phyloP scores from a whole-genome alignment of 2,797 vertebrate genomes.

The Muscicapa striata region DNA sequence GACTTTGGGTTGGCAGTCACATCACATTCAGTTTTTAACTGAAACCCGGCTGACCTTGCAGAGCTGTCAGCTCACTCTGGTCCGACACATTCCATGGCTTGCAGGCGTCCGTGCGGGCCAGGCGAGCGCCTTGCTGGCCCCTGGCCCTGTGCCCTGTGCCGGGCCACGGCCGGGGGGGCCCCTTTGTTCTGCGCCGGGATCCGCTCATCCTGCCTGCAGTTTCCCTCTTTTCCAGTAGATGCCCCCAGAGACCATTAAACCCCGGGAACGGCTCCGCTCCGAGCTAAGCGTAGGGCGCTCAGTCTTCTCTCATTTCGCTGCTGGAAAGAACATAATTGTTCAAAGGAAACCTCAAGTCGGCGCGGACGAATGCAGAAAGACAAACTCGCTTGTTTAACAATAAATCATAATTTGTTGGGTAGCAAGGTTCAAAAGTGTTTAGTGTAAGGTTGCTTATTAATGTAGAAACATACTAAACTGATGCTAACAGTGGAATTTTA shows the following conservation, averaged over 20 bases:
- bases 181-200: background rate
- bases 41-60: fast-evolving
- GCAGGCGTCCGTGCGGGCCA: background rate
- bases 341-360: background rate
- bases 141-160: background rate
- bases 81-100: fast-evolving
- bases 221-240: conserved; percentile 86
- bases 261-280: background rate
- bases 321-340: background rate
- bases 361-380: background rate
- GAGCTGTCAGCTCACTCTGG: fast-evolving
- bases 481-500: background rate
- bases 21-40: background rate
- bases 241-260: conserved; percentile 91
- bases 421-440: background rate
- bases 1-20: fast-evolving
- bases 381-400: background rate
- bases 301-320: background rate
- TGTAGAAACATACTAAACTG: background rate
- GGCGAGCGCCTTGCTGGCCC: background rate
- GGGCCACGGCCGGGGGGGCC: background rate
- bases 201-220: conserved; percentile 76
- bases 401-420: background rate
- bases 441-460: background rate
- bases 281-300: fast-evolving